Percentiles rank a stretch among this genome's conserved stretches.
Evolutionary conservation across 2,888 invertebrate species (phyloP).

Genomic region (Adineta ricciae): DNA sequence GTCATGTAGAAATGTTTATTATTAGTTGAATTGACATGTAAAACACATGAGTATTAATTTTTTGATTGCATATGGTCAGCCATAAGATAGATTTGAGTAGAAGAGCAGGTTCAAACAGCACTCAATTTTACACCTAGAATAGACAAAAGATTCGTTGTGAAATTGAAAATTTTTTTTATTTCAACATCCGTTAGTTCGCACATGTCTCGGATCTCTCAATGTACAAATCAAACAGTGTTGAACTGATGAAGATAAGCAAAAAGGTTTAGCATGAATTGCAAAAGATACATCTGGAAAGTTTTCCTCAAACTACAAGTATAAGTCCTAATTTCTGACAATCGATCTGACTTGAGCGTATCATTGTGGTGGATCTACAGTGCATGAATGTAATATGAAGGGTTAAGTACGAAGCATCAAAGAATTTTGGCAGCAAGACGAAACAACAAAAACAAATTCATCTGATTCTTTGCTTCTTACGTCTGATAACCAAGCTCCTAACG

Average conservation of each 20-base stretch:
- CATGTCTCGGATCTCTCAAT: too few species aligned
- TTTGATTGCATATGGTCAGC: neutral
- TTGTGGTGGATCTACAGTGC: neutral
- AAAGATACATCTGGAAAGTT: neutral
- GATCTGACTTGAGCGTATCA: too few species aligned
- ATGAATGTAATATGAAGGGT: neutral
- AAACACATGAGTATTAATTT: neutral
- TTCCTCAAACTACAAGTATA: neutral
- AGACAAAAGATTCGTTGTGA: neutral
- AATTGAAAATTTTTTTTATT: too few species aligned
- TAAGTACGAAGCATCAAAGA: neutral
- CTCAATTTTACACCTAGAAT: slow-evolving; percentile 20
- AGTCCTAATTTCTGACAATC: too few species aligned
- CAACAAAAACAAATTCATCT: neutral
- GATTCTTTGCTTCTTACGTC: neutral
- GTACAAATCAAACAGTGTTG: too few species aligned
- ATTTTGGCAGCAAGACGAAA: neutral
- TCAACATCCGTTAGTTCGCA: too few species aligned
- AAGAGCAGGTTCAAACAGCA: neutral
- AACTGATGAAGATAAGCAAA: neutral
- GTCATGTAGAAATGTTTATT: neutral
- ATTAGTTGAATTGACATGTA: neutral
- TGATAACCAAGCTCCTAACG: slow-evolving; percentile 5
- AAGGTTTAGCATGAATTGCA: neutral
- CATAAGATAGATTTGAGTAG: neutral